Evolutionary conservation across 2,113 vertebrate genomes (phyloP).

Genomic region (Lophius piscatorius): DNA sequence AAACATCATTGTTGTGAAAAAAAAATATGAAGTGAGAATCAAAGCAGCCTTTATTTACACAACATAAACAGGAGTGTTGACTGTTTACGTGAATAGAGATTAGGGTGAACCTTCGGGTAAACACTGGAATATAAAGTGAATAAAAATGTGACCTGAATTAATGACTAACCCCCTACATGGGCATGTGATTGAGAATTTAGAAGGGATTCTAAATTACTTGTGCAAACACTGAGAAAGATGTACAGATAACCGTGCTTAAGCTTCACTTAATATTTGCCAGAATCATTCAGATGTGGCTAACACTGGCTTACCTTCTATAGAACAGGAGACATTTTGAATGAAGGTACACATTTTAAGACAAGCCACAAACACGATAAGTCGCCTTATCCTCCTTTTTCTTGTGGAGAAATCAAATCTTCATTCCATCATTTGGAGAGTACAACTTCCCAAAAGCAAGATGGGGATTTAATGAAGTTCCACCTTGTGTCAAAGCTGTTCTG

Average conservation of each 20-base stretch:
- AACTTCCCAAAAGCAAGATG: neutral
- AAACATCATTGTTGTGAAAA: no score
- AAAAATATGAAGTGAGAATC: neutral
- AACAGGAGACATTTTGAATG: neutral
- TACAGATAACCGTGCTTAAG: conserved; percentile 50
- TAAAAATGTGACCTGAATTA: conserved; percentile 41
- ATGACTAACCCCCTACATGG: conserved; percentile 24
- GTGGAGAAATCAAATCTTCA: neutral
- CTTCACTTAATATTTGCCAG: conserved; percentile 18
- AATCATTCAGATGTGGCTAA: conserved; percentile 49
- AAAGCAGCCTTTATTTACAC: conserved; percentile 3
- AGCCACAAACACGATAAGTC: neutral
- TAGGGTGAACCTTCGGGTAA: conserved; percentile 32
- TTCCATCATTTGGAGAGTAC: neutral
- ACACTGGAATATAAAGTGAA: conserved; percentile 19
- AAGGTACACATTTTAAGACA: neutral
- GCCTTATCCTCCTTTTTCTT: neutral
- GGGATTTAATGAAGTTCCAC: conserved; percentile 4
- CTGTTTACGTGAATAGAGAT: conserved; percentile 35
- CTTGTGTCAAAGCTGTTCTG: neutral
- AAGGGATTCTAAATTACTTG: conserved; percentile 36
- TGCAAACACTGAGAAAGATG: conserved; percentile 46
- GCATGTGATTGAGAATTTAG: conserved; percentile 44
- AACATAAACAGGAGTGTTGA: conserved; percentile 14
- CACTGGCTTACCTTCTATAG: neutral